These are phyloP conservation scores for Embiotoca jacksoni DNA, from an alignment of 2,113 vertebrate species.

Conservation along the genomic window DNA sequence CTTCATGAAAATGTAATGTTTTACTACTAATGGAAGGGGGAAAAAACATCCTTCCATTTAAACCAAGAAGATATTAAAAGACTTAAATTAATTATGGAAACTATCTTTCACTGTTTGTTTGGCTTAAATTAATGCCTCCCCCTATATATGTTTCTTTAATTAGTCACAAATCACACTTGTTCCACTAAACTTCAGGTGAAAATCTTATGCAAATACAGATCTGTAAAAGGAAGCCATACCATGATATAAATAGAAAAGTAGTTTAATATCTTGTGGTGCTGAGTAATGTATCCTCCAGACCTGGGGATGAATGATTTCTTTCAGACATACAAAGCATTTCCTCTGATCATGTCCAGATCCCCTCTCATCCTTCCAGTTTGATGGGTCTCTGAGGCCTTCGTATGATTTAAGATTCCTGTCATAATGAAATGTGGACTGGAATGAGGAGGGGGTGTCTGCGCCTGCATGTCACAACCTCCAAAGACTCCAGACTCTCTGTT, in stretches of 20 bases:
- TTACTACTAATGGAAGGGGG: too few relatives aligned
- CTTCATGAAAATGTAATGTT: too few relatives aligned
- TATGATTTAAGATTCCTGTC: conserved; percentile 70
- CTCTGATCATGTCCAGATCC: conserved; percentile 67
- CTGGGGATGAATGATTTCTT: conserved; percentile 32
- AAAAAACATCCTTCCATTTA: too few relatives aligned
- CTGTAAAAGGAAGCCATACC: background rate
- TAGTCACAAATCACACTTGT: background rate
- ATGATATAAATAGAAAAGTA: conserved; percentile 1
- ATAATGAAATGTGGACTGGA: conserved; percentile 66
- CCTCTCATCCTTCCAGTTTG: conserved; percentile 30
- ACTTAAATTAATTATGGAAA: too few relatives aligned
- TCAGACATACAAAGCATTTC: conserved; percentile 67
- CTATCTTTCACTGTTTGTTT: too few relatives aligned
- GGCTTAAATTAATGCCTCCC: too few relatives aligned
- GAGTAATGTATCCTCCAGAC: conserved; percentile 55
- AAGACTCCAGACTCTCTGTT: conserved; percentile 27
- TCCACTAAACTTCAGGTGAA: background rate
- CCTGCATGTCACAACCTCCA: conserved; percentile 15
- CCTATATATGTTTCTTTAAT: background rate
- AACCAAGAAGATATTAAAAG: too few relatives aligned
- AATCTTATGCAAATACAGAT: background rate
- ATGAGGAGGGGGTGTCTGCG: conserved; percentile 15
- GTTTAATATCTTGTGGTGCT: conserved; percentile 2
- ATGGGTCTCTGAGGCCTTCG: conserved; percentile 42